Evolutionary conservation across 2,797 vertebrate genomes (phyloP).

Genomic region (Garrulus glandarius): DNA sequence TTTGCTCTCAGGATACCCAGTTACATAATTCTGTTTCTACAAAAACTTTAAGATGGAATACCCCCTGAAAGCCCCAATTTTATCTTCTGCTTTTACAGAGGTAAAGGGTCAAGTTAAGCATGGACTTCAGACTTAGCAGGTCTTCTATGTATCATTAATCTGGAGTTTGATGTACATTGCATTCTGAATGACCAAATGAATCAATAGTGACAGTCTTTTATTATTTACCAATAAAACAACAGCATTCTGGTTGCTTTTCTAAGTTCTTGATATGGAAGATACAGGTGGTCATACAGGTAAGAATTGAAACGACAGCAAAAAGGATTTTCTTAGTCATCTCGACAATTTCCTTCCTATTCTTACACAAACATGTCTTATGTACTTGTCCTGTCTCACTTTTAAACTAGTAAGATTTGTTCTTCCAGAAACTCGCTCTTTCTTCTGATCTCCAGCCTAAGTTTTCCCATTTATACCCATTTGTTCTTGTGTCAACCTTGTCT

Average conservation of each 20-base stretch:
- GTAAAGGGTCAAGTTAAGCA: background rate
- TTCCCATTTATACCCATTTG: constrained; percentile 43
- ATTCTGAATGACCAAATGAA: background rate
- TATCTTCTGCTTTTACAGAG: background rate
- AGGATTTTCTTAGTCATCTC: background rate
- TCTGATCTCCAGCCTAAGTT: background rate
- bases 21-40: background rate
- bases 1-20: background rate
- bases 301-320: background rate
- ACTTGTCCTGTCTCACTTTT: background rate
- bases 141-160: background rate
- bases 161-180: background rate
- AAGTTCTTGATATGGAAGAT: background rate
- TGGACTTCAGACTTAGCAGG: background rate
- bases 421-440: background rate
- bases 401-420: constrained; percentile 13
- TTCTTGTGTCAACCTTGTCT: constrained; percentile 57
- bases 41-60: background rate
- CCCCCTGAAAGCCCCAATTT: rapidly evolving
- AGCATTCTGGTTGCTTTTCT: background rate
- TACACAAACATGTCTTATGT: background rate
- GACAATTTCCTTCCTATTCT: background rate
- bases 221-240: background rate
- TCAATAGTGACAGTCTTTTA: background rate
- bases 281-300: background rate